Conservation (phyloP, 2,797 vertebrate species). For the Mycteria americana region DNA sequence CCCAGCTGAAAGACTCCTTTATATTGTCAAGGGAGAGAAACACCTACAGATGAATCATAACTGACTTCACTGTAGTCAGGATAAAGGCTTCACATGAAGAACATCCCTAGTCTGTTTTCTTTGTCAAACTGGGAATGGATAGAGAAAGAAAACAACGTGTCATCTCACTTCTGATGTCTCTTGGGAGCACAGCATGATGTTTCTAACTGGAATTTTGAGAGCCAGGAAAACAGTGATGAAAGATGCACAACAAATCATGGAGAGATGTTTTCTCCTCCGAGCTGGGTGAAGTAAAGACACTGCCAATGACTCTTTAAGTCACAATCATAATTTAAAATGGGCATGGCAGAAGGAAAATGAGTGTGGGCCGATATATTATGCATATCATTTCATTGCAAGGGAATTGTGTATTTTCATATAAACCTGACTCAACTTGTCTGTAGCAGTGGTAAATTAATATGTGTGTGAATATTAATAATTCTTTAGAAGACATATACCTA, state of each 20-base stretch:
- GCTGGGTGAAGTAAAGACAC: background rate
- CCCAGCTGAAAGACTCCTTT: background rate
- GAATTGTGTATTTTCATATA: background rate
- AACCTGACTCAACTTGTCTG: background rate
- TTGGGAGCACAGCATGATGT: background rate
- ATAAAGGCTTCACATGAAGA: conserved; percentile 37
- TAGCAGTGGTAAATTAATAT: background rate
- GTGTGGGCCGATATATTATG: background rate
- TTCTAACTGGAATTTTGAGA: background rate
- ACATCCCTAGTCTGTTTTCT: background rate
- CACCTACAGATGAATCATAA: conserved; percentile 44
- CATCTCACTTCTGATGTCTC: background rate
- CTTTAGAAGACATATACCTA: background rate
- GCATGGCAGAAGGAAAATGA: background rate
- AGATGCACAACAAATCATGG: background rate
- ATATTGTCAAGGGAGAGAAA: background rate
- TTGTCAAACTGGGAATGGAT: background rate
- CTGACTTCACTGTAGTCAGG: background rate
- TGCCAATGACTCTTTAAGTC: background rate
- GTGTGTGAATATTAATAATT: background rate
- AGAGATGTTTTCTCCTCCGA: background rate
- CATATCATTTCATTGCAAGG: background rate
- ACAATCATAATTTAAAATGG: background rate
- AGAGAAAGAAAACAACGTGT: background rate
- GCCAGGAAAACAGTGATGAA: background rate